Conservation (phyloP, 2,888 invertebrate genomes). For the Microctonus hyperodae region DNA sequence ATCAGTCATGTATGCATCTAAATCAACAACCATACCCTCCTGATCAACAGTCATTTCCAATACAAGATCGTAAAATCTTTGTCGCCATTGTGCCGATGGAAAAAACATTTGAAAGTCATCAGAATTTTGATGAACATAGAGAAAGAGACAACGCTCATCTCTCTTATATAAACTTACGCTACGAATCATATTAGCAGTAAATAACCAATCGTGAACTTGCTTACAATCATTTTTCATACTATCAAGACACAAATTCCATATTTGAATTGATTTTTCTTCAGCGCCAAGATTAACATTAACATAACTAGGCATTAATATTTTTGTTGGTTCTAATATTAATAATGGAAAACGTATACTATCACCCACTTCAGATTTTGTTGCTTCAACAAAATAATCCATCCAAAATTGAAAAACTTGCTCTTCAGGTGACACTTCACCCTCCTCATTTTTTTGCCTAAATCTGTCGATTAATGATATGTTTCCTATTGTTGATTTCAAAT, state of each 20-base stretch:
- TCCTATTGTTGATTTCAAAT: conserved; percentile 95
- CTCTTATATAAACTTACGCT: conserved; percentile 93
- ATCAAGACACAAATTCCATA: conserved; percentile 84
- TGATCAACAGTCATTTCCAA: conserved; percentile 89
- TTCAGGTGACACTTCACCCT: conserved; percentile 75
- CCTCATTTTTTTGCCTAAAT: conserved; percentile 84
- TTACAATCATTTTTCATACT: conserved; percentile 79
- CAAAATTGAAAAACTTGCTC: conserved; percentile 94
- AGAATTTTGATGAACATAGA: conserved; percentile 97
- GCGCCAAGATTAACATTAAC: conserved; percentile 95
- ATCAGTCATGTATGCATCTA: conserved; percentile 77
- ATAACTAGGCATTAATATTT: conserved; percentile 94
- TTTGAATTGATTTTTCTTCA: conserved; percentile 90
- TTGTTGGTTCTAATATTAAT: conserved; percentile 88
- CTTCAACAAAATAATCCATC: conserved; percentile 98
- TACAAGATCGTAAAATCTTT: conserved; percentile 84
- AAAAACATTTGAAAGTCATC: conserved; percentile 99
- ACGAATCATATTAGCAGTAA: conserved; percentile 87
- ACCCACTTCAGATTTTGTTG: conserved; percentile 81
- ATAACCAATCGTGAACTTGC: conserved; percentile 93
- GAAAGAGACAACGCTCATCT: conserved; percentile 93
- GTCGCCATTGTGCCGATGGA: conserved; percentile 86
- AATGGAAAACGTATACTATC: conserved; percentile 90
- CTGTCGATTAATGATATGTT: conserved; percentile 94
- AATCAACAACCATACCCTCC: conserved; percentile 77